Percentiles rank a stretch among this genome's conserved stretches.
Conservation (phyloP, 2,888 invertebrate species). For the Heterodera filipjevi region DNA sequence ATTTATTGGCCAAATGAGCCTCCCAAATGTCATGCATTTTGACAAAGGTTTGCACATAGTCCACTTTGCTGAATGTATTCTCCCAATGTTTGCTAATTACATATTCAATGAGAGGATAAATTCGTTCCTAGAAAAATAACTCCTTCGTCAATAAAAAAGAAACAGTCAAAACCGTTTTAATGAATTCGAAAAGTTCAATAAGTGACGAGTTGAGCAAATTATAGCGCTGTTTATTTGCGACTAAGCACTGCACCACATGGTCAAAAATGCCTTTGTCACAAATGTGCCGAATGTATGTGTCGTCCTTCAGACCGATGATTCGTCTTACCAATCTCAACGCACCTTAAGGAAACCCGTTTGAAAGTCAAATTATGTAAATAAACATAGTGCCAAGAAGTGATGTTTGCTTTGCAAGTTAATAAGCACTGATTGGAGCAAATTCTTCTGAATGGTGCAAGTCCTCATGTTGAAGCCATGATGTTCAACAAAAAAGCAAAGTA, state of each 20-base stretch:
- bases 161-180: conserved; percentile 69
- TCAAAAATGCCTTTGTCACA: conserved; percentile 90
- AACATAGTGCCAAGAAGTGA: conserved; percentile 84
- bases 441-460: conserved; percentile 94
- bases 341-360: conserved; percentile 68
- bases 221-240: conserved; percentile 93
- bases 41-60: conserved; percentile 93
- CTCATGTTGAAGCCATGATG: conserved; percentile 92
- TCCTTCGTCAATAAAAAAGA: conserved; percentile 21
- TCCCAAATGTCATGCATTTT: conserved; percentile 36
- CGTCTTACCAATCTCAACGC: conserved; percentile 95
- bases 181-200: conserved; percentile 98
- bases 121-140: conserved; percentile 67
- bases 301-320: conserved; percentile 94
- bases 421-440: conserved; percentile 88
- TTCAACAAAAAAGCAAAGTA: conserved; percentile 96
- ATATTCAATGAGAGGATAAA: conserved; percentile 74
- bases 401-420: conserved; percentile 69
- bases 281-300: conserved; percentile 95
- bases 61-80: conserved; percentile 83
- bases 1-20: conserved; percentile 22
- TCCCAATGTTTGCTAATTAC: conserved; percentile 95
- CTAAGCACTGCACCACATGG: conserved; percentile 92
- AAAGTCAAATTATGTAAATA: conserved; percentile 53
- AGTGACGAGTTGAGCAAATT: conserved; percentile 98